Conservation (phyloP, 2,888 invertebrate species). For the Plusia festucae region DNA sequence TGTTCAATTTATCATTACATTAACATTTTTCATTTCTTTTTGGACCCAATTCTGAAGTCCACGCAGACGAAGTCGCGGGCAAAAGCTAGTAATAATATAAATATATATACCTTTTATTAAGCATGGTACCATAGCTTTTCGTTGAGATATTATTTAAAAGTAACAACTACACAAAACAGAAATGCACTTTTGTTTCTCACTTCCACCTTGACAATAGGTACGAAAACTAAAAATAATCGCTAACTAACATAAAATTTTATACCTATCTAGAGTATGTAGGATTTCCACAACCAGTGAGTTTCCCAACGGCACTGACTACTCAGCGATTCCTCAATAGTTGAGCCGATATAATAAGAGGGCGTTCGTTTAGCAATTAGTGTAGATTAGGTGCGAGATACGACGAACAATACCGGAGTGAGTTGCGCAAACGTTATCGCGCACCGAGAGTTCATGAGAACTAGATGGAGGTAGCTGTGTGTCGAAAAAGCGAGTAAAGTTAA, state of each 20-base stretch:
- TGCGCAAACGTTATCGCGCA: slow-evolving; percentile 59
- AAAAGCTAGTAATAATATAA: no score
- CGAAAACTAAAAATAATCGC: not conserved
- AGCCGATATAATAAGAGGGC: slow-evolving; percentile 40
- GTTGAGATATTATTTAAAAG: no score
- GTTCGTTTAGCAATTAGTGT: slow-evolving; percentile 60
- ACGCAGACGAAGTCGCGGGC: no score
- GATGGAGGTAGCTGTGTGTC: slow-evolving; percentile 18
- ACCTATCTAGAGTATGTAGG: not conserved
- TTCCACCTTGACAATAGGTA: no score
- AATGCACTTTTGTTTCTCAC: no score
- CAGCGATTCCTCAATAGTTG: slow-evolving; percentile 46
- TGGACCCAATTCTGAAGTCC: no score
- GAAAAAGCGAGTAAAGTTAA: slow-evolving; percentile 9
- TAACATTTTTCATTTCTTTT: no score
- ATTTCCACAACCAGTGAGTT: slow-evolving; percentile 8
- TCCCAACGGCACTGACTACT: slow-evolving; percentile 29
- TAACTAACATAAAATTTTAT: not conserved
- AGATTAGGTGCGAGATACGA: slow-evolving; percentile 66
- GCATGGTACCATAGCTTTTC: no score
- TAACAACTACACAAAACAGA: no score
- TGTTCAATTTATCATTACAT: no score
- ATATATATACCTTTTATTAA: no score
- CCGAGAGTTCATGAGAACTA: slow-evolving; percentile 53
- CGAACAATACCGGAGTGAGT: slow-evolving; percentile 66